A percentile compares a stretch with the other conserved stretches of the same genome.
phyloP scores from a whole-genome alignment of 35 echinoderm and acorn worm species.

The Apostichopus californicus region DNA sequence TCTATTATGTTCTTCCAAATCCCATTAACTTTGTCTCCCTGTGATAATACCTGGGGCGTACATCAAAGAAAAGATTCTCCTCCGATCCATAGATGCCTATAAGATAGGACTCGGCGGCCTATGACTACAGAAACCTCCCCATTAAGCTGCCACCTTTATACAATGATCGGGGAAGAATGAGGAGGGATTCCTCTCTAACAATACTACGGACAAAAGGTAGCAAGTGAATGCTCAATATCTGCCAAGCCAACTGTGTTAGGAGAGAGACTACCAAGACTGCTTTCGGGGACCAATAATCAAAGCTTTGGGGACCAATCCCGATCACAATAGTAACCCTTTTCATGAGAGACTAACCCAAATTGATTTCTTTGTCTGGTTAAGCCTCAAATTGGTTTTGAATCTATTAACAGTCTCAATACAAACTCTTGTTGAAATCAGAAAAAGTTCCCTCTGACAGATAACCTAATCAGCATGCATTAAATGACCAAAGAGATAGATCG shows the following conservation, averaged over 20 bases:
- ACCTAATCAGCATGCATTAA: constrained; percentile 31
- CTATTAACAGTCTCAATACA: constrained; percentile 44
- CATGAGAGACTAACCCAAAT: constrained; percentile 36
- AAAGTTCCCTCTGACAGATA: constrained; percentile 6
- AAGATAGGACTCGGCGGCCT: too few species aligned
- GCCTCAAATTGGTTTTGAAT: constrained; percentile 32
- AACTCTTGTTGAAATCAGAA: neutral
- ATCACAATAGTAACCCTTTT: constrained; percentile 23
- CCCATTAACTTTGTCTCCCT: constrained; percentile 38
- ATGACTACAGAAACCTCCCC: neutral
- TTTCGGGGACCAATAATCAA: constrained; percentile 6
- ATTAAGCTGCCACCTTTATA: constrained; percentile 32
- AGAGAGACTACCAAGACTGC: neutral
- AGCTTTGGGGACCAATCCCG: neutral
- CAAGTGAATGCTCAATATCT: constrained; percentile 26
- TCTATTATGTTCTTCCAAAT: constrained; percentile 30
- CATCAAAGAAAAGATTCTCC: constrained; percentile 2
- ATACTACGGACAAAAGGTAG: neutral
- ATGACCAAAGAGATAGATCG: neutral
- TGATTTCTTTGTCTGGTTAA: constrained; percentile 30
- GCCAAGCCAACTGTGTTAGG: constrained; percentile 27
- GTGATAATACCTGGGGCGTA: neutral
- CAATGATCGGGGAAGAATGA: neutral
- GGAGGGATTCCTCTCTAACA: neutral
- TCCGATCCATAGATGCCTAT: neutral